phyloP scores from a whole-genome alignment of 2,797 vertebrate species.

The Molossus alvarezi region DNA sequence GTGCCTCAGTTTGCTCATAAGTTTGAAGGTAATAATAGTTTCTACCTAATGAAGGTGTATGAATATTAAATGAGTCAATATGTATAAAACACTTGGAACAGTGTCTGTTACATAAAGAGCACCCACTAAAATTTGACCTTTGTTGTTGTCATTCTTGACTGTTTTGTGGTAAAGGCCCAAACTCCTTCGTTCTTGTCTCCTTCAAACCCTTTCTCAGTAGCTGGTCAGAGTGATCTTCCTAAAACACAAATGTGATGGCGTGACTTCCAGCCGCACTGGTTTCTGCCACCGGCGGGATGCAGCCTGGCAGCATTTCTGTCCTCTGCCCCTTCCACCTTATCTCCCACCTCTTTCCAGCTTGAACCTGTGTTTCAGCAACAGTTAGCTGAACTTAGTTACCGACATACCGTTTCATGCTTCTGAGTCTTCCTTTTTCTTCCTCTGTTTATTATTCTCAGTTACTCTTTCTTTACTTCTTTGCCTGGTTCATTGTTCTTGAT shows the following conservation, averaged over 20 bases:
- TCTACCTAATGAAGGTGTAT: background rate
- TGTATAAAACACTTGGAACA: background rate
- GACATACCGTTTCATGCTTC: rapidly evolving
- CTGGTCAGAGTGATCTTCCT: background rate
- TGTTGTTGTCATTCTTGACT: background rate
- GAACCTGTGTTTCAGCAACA: background rate
- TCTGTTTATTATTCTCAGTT: background rate
- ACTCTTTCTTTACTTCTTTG: background rate
- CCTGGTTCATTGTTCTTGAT: background rate
- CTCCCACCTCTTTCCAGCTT: background rate
- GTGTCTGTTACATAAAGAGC: background rate
- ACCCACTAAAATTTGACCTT: background rate
- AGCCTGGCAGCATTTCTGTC: background rate
- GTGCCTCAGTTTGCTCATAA: background rate
- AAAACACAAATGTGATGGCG: background rate
- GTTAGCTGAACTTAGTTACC: background rate
- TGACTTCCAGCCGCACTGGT: background rate
- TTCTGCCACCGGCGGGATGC: background rate
- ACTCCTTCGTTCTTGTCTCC: background rate
- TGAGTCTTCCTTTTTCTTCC: background rate
- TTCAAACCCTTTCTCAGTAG: background rate
- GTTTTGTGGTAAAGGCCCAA: background rate
- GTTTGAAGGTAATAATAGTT: background rate
- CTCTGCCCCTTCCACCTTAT: background rate
- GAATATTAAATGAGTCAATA: background rate